These are phyloP conservation scores for Lasaia peninsularis DNA, from an alignment of 1,140 invertebrate species.

Conservation along the genomic window DNA sequence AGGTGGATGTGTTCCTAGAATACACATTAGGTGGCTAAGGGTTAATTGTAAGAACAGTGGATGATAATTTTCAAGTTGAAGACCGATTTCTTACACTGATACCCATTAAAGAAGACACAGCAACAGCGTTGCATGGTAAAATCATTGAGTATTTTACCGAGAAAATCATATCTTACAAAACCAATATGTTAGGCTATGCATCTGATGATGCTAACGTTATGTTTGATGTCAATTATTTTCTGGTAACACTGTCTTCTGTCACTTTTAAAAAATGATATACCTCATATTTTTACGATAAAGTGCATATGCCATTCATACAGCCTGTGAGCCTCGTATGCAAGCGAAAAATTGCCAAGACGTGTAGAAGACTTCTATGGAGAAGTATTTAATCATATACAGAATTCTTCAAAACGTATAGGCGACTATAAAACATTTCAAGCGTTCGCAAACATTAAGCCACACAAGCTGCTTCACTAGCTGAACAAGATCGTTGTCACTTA, in stretches of 20 bases:
- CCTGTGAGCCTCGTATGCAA: slow-evolving; percentile 47
- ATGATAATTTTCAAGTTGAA: not conserved
- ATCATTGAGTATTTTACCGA: slow-evolving; percentile 35
- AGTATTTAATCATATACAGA: slow-evolving; percentile 37
- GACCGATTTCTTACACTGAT: not conserved
- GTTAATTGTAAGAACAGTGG: slow-evolving; percentile 3
- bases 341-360: slow-evolving; percentile 40
- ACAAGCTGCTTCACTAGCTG: slow-evolving; percentile 43
- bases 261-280: slow-evolving; percentile 34
- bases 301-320: slow-evolving; percentile 52
- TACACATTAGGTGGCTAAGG: slow-evolving; percentile 23
- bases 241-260: slow-evolving; percentile 28
- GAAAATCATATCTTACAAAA: slow-evolving; percentile 47
- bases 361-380: slow-evolving; percentile 30
- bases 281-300: slow-evolving; percentile 44
- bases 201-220: slow-evolving; percentile 60
- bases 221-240: slow-evolving; percentile 47
- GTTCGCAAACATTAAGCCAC: slow-evolving; percentile 36
- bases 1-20: slow-evolving; percentile 18
- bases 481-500: slow-evolving; percentile 57
- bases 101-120: slow-evolving; percentile 27
- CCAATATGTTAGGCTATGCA: slow-evolving; percentile 59
- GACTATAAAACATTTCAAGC: slow-evolving; percentile 40
- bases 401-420: slow-evolving; percentile 37
- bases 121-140: slow-evolving; percentile 30